Percentiles rank a stretch among this genome's conserved stretches.
Conservation (phyloP, 2,888 invertebrate species). For the Lacanobia oleracea region DNA sequence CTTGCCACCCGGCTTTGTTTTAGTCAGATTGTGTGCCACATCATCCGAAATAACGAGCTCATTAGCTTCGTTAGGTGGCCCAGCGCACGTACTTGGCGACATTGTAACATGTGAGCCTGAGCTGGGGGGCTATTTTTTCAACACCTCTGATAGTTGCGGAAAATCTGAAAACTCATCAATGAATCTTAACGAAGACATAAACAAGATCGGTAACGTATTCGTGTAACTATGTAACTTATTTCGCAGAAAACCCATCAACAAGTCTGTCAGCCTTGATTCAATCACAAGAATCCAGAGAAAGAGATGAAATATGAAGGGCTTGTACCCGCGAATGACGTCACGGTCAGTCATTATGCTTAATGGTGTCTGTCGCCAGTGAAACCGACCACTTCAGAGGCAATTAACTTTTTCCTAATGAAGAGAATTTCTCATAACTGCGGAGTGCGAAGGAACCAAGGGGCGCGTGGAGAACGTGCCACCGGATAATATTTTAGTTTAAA, state of each 20-base stretch:
- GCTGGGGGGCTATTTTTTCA: not conserved
- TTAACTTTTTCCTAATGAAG: conserved; percentile 57
- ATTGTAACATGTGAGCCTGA: too few species aligned
- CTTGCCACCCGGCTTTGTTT: conserved; percentile 1
- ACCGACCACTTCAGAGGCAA: conserved; percentile 59
- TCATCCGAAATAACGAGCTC: not conserved
- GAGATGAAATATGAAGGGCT: conserved; percentile 12
- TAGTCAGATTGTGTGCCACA: not conserved
- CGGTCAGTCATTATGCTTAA: conserved; percentile 35
- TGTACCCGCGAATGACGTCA: conserved; percentile 4
- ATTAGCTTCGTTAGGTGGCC: conserved; percentile 1
- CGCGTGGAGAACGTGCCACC: not conserved
- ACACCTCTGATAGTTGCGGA: too few species aligned
- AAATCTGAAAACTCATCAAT: not conserved
- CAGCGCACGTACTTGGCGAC: not conserved
- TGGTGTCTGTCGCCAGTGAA: conserved; percentile 35
- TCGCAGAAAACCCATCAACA: not conserved
- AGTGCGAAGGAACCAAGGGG: not conserved
- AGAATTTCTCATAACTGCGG: conserved; percentile 38
- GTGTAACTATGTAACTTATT: not conserved
- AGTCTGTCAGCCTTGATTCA: not conserved
- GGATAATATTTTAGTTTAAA: conserved; percentile 10
- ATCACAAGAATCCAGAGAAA: not conserved
- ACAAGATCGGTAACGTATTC: too few species aligned
- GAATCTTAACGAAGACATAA: not conserved